Conservation (phyloP, 2,113 vertebrate species). For the rat (Rattus norvegicus) region GRCr8 NC_086026.1:94919501-94920000, state of each 20-base stretch:
- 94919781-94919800: neutral
- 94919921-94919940: neutral
- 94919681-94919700: neutral
- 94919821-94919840: neutral
- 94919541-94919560: neutral
- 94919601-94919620: neutral
- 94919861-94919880: neutral
- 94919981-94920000: neutral
- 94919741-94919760: neutral
- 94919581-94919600: neutral
- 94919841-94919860: rapidly evolving
- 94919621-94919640: neutral
- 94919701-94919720: neutral
- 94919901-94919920: neutral
- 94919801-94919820: neutral
- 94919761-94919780: neutral
- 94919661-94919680: neutral
- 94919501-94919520: neutral
- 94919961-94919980: neutral
- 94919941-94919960: neutral
- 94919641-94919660: neutral
- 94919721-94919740: neutral
- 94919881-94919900: neutral
- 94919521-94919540: neutral
- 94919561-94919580: neutral